Percentiles rank a stretch among this genome's conserved stretches.
phyloP scores from a whole-genome alignment of 2,888 invertebrate genomes.

The Eledona agricola region DNA sequence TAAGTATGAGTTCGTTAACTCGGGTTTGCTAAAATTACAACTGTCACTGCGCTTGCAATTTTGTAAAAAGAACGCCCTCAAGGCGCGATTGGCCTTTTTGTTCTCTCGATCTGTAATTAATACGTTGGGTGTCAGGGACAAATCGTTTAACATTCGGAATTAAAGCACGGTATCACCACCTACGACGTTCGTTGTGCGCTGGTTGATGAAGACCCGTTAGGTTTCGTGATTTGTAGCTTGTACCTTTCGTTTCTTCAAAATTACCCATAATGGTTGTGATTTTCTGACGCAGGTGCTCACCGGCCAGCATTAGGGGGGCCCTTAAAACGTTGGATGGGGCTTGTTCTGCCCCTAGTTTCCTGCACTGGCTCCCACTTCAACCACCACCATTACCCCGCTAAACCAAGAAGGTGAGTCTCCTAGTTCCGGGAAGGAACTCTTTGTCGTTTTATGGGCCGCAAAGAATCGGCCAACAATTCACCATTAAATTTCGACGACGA shows the following conservation, averaged over 20 bases:
- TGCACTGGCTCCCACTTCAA: slow-evolving; percentile 64
- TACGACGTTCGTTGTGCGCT: too few relatives aligned
- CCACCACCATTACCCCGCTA: slow-evolving; percentile 63
- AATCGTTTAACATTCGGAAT: too few relatives aligned
- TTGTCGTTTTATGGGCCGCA: slow-evolving; percentile 1
- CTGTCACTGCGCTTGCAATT: slow-evolving; percentile 10
- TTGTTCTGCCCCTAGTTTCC: slow-evolving; percentile 61
- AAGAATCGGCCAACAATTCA: slow-evolving; percentile 6
- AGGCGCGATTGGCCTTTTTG: not conserved
- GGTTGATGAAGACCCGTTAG: slow-evolving; percentile 35
- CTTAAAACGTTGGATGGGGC: slow-evolving; percentile 59
- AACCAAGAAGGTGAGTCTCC: slow-evolving; percentile 61
- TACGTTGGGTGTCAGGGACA: too few relatives aligned
- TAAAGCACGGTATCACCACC: too few relatives aligned
- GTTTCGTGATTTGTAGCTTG: slow-evolving; percentile 15
- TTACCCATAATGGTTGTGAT: slow-evolving; percentile 11
- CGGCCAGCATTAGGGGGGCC: slow-evolving; percentile 26
- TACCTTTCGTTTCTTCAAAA: too few relatives aligned
- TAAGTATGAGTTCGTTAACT: slow-evolving; percentile 25
- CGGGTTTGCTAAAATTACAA: slow-evolving; percentile 20
- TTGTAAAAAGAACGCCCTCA: slow-evolving; percentile 7
- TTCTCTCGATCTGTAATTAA: not conserved
- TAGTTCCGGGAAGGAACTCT: not conserved
- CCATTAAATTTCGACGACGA: not conserved
- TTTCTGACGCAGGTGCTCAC: slow-evolving; percentile 24